Base-by-base conservation (phyloP, 2,113 vertebrate genomes). In the Mesocricetus auratus region DNA sequence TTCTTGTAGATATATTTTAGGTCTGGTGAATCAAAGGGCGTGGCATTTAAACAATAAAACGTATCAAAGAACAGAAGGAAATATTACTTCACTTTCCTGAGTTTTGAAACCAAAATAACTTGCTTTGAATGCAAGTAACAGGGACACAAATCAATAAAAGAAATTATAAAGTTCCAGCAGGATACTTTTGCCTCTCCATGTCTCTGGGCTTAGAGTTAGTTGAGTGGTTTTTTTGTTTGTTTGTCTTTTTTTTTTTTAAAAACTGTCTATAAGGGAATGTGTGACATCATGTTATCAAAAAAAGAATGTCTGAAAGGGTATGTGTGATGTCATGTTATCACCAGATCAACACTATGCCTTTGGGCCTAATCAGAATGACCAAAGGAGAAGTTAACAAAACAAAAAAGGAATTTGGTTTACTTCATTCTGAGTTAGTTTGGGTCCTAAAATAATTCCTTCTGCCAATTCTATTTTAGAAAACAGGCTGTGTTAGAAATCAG, bases 401-500 rank as follows among this genome's bases (percentile, higher is more conserved):
- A 45, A 45, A 29, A 85, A 83, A 39, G 53, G 5, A 92, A 90
- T 66, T 26, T 75, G 96, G 22, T 36, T 86, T 86, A 93, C 85
- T 93, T 94, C 33, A 77, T 56, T 92, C 17, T 42, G 73, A 42
- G 26, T 90, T 77, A 85, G 22, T 60, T 96, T 95, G 77, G 45
- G 50, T 89, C 42, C 77, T 92, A 78, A 97, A 94, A 93, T 74
- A 95, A 96, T 94, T 96, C 33, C 77, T 93, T 60, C 2, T 93
- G 21, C 60, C 86, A n/a, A 24, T 60, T 42, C 15, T 26, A 39
- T 85, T 90, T 90, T 90, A 93, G 87, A 88, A 87, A 93, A 90
- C 13, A 90, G 45, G 53, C 36, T 74, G 24, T 1, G 26, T 74
- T 90, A 79, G 53, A 36, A 81, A 62, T 26, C 31, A 60, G 31